Evolutionary conservation across 2,888 invertebrate genomes (phyloP), one percentile per base, ranked within the genome.

Genomic region (Sicus ferrugineus): DNA sequence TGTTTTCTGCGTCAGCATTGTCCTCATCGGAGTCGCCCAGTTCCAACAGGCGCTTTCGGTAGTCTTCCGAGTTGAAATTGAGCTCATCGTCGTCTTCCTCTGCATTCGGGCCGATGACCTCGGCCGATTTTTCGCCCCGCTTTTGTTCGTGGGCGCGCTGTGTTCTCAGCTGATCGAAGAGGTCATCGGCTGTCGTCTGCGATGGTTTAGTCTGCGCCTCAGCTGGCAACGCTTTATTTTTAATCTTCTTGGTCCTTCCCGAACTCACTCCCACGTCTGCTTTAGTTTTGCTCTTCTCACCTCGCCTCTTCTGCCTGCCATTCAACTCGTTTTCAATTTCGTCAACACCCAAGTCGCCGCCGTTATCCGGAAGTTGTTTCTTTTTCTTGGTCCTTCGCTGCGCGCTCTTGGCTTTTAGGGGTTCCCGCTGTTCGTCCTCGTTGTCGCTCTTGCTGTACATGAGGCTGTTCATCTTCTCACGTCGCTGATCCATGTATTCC

Each of bases 381-480:
- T 62, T 56, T 30, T 38, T 38, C 62, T 72, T 76, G 16, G 70
- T 72, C 28, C 69, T 64, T n/a, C 71, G 71, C 52, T 76, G 61
- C 2, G 16, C 48, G 59, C 68, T 71, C 26, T 71, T 69, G 21
- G 16, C 64, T 16, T 67, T 72, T n/a, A 77, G 67, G 0, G 80
- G 80, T 2, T 34, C 70, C 3, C 82, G 77, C 38, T 78, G 73
- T 56, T 80, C 80, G 58, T 79, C 77, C 64, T 85, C 85, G 42
- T 84, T 80, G 74, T 85, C 86, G 68, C 85, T 85, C 52, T 84
- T 81, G 75, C 80, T 85, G 67, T 80, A 85, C 74, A 83, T 77
- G 2, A 85, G 76, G 64, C 76, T 80, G 70, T 84, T 78, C 75
- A 84, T 74, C 71, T 81, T 79, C 19, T 79, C 77, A 38, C 81